Evolutionary conservation across 2,113 vertebrate species (phyloP).

Genomic region (Pluvialis apricaria): DNA sequence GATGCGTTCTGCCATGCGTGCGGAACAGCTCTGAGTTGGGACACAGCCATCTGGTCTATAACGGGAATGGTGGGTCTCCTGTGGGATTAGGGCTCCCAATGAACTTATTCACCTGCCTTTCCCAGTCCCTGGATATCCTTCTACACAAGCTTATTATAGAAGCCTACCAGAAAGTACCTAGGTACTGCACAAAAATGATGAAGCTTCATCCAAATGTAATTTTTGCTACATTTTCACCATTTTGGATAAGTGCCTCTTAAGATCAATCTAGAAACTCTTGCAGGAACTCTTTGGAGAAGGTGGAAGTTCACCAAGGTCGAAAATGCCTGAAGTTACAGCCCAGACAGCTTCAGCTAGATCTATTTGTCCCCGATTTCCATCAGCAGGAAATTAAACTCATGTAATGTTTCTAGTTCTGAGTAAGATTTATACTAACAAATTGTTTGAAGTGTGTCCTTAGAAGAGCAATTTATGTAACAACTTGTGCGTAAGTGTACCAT

Average conservation of each 20-base stretch:
- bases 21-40: not conserved
- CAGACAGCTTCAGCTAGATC: not conserved
- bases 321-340: not conserved
- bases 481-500: not conserved
- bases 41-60: not conserved
- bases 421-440: not conserved
- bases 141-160: not conserved
- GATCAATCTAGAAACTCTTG: not conserved
- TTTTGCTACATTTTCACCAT: not conserved
- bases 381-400: not conserved
- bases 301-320: not conserved
- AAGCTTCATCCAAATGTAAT: not conserved
- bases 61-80: not conserved
- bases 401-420: not conserved
- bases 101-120: not conserved
- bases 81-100: not conserved
- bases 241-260: not conserved
- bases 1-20: not conserved
- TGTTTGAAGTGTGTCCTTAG: slow-evolving; percentile 4
- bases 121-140: not conserved
- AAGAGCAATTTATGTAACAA: not conserved
- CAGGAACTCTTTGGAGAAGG: not conserved
- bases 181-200: not conserved
- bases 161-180: not conserved
- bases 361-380: not conserved